Conservation (phyloP, 64 coral and sea anemone genomes). For the Anthopleura sola region DNA sequence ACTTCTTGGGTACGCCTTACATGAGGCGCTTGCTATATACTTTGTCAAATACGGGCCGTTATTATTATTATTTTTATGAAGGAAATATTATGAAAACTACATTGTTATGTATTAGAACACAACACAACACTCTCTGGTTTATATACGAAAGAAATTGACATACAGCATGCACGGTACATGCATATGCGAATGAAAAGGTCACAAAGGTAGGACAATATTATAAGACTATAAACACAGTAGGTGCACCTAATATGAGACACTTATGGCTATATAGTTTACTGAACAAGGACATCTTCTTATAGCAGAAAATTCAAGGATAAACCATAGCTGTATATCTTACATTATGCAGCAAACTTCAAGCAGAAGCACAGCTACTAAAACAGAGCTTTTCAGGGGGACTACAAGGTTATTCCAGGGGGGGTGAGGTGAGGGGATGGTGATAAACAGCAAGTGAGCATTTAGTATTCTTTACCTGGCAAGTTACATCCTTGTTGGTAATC, state of each 20-base stretch:
- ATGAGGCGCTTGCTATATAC: neutral
- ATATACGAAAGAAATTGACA: too few relatives aligned
- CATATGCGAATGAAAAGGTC: too few relatives aligned
- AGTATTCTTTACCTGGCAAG: constrained; percentile 78
- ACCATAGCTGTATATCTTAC: neutral
- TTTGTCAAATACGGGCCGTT: too few relatives aligned
- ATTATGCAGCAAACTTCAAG: neutral
- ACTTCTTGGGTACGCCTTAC: neutral
- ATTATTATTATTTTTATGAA: too few relatives aligned
- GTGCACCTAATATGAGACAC: too few relatives aligned
- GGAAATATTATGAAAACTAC: too few relatives aligned
- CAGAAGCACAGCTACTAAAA: neutral
- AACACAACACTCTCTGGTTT: too few relatives aligned
- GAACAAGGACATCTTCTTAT: neutral
- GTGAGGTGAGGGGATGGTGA: neutral
- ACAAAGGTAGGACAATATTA: too few relatives aligned
- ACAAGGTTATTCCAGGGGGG: neutral
- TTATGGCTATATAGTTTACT: neutral
- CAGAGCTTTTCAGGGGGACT: neutral
- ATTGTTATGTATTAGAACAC: too few relatives aligned
- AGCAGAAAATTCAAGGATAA: neutral
- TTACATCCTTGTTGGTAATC: constrained; percentile 92
- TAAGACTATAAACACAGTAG: too few relatives aligned
- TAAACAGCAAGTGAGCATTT: neutral
- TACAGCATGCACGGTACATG: too few relatives aligned